Base-by-base conservation (phyloP, 1,140 invertebrate genomes). In the Platyscapa corneri region DNA sequence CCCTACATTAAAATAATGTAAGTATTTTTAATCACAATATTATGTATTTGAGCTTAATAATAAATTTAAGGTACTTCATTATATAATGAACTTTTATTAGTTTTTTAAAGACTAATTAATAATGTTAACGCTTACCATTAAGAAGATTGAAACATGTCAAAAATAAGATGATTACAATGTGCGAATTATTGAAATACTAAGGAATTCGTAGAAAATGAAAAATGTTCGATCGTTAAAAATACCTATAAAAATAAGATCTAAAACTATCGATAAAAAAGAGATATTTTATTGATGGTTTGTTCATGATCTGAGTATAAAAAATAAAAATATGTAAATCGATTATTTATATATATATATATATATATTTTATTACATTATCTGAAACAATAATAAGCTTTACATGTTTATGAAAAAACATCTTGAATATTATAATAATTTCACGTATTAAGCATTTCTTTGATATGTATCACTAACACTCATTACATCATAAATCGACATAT, bases 381-480 rank as follows among this genome's bases (percentile, higher is more conserved):
- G 20, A 23, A 10, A 0, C 70, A 74, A 74, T 42, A 74, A 42
- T 23, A 74, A 42, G 37, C 37, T 74, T 10, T 23, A 74, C 12
- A 42, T 12, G 10, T 42, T 27, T 42, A 7, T n/a, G 42, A 1
- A 74, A 27, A 42, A 37, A 39, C 7, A 74, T 74, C 20, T 18
- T 74, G 39, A 42, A 42, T 74, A 74, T 74, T 74, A 42, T 39
- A 42, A 32, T 14, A 74, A n/a, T 74, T 74, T 27, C n/a, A 74
- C 42, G 23, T n/a, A 42, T 42, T 74, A 39, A 20, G 37, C 10
- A 20, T 42, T 7, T 42, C 37, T 1, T 3, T 16, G 8, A 74
- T 74, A 12, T 72, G 39, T 32, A 12, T 39, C 20, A 72, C 23
- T 23, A n/a, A 74, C 8, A 23, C 37, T 74, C 42, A 42, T 74